Conservation (phyloP, 2,113 vertebrate species). For the Oncorhynchus keta region DNA sequence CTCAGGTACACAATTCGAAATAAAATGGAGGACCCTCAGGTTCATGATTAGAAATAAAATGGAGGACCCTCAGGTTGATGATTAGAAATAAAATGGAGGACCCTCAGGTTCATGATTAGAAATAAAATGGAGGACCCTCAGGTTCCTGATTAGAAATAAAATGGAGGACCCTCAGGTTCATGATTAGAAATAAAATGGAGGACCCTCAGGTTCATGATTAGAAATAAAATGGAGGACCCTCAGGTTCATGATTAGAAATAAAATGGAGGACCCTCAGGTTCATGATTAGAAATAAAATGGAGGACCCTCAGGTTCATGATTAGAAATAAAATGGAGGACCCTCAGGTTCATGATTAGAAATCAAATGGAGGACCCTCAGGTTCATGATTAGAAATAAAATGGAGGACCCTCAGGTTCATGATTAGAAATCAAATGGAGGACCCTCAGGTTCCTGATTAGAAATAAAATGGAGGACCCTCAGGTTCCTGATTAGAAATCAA, state of each 20-base stretch:
- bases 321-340: too few relatives aligned
- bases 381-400: neutral
- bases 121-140: too few relatives aligned
- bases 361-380: too few relatives aligned
- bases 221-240: too few relatives aligned
- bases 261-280: too few relatives aligned
- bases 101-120: conserved; percentile 22
- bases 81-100: neutral
- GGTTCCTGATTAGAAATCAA: conserved; percentile 9
- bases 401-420: too few relatives aligned
- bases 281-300: neutral
- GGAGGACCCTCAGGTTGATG: too few relatives aligned
- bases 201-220: conserved; percentile 25
- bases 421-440: neutral
- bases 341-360: conserved; percentile 2
- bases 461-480: conserved; percentile 10
- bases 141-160: neutral
- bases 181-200: neutral
- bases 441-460: too few relatives aligned
- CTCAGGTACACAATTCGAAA: conserved; percentile 18
- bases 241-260: neutral
- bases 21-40: neutral
- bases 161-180: too few relatives aligned
- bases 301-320: conserved; percentile 24
- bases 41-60: neutral